A percentile compares a stretch with the other conserved stretches of the same genome.
phyloP scores from a whole-genome alignment of 2,797 vertebrate species.

The Perodicticus potto region DNA sequence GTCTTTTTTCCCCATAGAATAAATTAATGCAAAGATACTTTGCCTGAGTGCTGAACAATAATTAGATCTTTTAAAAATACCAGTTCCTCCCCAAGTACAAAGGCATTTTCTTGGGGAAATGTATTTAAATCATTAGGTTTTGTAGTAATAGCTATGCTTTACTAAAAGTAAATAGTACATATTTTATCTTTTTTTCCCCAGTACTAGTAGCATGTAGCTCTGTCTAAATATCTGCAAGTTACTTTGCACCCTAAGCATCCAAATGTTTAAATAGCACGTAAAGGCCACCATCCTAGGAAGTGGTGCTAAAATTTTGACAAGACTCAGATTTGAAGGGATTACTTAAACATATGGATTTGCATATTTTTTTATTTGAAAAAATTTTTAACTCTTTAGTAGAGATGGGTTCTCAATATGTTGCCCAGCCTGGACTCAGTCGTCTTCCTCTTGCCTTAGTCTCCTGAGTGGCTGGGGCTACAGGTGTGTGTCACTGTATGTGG shows the following conservation, averaged over 20 bases:
- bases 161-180: constrained; percentile 30
- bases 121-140: constrained; percentile 35
- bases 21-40: constrained; percentile 2
- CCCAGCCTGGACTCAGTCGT: background rate
- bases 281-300: background rate
- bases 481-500: background rate
- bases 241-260: background rate
- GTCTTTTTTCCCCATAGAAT: constrained; percentile 41
- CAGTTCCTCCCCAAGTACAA: background rate
- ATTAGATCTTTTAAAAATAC: background rate
- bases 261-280: background rate
- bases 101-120: background rate
- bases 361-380: background rate
- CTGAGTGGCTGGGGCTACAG: background rate
- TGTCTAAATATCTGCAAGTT: background rate
- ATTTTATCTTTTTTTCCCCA: background rate
- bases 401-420: background rate
- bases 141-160: background rate
- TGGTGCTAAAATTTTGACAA: constrained; percentile 3
- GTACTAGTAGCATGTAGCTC: background rate
- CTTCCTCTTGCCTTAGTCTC: background rate
- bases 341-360: background rate
- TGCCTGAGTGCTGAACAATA: constrained; percentile 12
- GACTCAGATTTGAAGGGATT: constrained; percentile 38
- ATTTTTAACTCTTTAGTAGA: background rate